Base-by-base conservation (phyloP, 2,797 vertebrate genomes). In the Brotula barbata region DNA sequence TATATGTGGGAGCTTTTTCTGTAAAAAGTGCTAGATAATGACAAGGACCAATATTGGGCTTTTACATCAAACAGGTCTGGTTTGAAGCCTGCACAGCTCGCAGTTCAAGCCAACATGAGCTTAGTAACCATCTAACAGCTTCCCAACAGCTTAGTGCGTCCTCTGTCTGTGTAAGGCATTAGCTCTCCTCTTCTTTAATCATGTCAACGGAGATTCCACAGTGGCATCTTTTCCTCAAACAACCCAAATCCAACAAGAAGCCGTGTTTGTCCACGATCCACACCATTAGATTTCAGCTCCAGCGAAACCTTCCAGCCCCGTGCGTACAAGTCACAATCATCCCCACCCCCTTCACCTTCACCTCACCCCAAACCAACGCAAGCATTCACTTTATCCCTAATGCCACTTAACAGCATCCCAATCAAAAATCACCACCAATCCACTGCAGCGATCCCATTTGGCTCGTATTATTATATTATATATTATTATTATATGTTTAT, bases 151-250 rank as follows among this genome's bases (percentile, higher is more conserved):
- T 7, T 40, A 1, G 17, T 3, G 2, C 20, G 40, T 19, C 5
- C 70, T 77, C 59, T 76, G 85, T 81, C 88, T 91, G 89, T 73
- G 82, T 86, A 89, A 89, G 49, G 61, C 88, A 87, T 89, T 87
- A 90, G 51, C 75, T 64, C 81, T 71, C 37, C 21, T 78, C 84
- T 88, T 88, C 90, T 91, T 91, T 86, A 89, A 86, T 90, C 88
- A 89, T 79, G 88, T 77, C 69, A 19, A 47, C 70, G 77, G 81
- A 85, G 87, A 90, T 89, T 91, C 88, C 89, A 84, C 73, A 82
- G 81, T 86, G 89, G 78, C 90, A 86, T 87, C 87, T 87, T 72
- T 48, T 25, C 43, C 74, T 80, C 49, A 73, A 77, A 77, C 63
- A 75, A 78, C 63, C 71, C 46, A 31, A 23, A 54, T 48, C 36